Evolutionary conservation across 2,797 vertebrate species (phyloP).

Genomic region (Sebastes variabilis): DNA sequence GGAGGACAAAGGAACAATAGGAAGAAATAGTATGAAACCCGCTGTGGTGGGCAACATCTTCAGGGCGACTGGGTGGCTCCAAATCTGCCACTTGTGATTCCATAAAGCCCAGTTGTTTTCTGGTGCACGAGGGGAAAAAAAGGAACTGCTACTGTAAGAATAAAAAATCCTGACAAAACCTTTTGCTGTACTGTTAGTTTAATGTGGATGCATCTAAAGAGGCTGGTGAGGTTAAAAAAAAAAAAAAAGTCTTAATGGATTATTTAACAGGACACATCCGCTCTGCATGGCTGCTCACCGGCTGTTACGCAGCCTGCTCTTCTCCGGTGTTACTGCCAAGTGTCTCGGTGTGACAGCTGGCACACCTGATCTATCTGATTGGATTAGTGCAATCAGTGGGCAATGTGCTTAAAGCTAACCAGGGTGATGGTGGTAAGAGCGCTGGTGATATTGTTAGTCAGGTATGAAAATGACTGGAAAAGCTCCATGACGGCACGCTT

Average conservation of each 20-base stretch:
- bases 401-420: conserved; percentile 69
- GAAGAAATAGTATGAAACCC: conserved; percentile 1
- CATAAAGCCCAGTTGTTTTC: neutral
- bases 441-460: conserved; percentile 32
- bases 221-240: conserved; percentile 29
- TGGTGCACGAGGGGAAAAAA: neutral
- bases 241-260: conserved; percentile 69
- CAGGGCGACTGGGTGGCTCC: conserved; percentile 6
- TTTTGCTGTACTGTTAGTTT: conserved; percentile 29
- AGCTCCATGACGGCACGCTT: neutral
- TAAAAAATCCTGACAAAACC: conserved; percentile 38
- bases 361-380: conserved; percentile 80
- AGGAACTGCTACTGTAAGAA: neutral
- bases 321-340: conserved; percentile 45
- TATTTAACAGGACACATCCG: conserved; percentile 79
- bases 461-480: conserved; percentile 49
- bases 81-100: conserved; percentile 53
- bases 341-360: conserved; percentile 67
- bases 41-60: conserved; percentile 11
- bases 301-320: conserved; percentile 64
- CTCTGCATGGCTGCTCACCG: conserved; percentile 71
- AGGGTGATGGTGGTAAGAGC: conserved; percentile 40
- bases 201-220: conserved; percentile 50
- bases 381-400: conserved; percentile 73
- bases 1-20: conserved; percentile 32